Base-by-base conservation (phyloP, 2,797 vertebrate species). In the Hippopotamyrus pictus region DNA sequence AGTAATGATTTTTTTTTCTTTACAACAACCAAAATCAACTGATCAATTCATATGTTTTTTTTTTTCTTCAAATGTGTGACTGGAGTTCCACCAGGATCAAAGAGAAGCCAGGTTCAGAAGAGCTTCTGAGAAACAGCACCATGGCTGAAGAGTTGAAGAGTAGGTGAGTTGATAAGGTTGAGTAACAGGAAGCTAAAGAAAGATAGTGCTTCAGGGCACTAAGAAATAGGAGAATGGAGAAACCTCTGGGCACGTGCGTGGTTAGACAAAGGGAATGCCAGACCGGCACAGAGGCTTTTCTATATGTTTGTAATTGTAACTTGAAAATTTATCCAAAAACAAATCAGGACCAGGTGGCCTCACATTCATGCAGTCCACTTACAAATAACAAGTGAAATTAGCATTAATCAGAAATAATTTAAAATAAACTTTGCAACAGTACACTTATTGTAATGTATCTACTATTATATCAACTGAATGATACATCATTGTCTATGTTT, bases 301-400 rank as follows among this genome's bases (percentile, higher is more conserved):
- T 41, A 54, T 29, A 12, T 46, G 33, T 46, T 37, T 84, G 73
- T 54, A 51, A 41, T n/a, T 89, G 51, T 25, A 69, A 50, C 87
- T n/a, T 85, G n/a, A 51, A 79, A 89, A 79, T 48, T 84, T 46
- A 46, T 62, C 54, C 57, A 19, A 87, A 62, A 62, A 46, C 25
- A 62, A 62, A 25, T 50, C 33, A 86, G 50, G 86, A 87, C 62
- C 89, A 89, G 89, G 89, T 73, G 89, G 84, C 89, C 84, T 62
- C 83, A 86, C 48, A 51, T 33, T 25, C 59, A 76, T 76, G 25
- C 14, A 86, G 17, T 44, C 50, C 2, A 73, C 44, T 76, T 17
- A 51, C 7, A 69, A 9, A n/a, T 46, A 37, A 19, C 54, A 89
- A 65, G 22, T 59, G 29, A 22, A 44, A 82, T 33, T 59, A 57